Evolutionary conservation across 2,113 vertebrate species (phyloP).

Genomic region (Sapayoa aenigma): DNA sequence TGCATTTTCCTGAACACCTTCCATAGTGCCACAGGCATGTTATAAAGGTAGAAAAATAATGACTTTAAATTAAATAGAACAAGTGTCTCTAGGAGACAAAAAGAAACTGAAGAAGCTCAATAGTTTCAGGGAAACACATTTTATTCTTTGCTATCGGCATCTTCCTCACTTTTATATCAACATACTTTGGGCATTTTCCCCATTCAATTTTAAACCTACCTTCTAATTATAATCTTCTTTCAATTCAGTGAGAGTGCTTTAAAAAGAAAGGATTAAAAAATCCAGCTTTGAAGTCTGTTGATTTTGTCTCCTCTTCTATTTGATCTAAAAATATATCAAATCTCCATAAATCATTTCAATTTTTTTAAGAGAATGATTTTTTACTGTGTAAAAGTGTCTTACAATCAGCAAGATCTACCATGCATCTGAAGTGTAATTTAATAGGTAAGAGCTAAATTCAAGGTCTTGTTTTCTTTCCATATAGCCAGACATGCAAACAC

Average conservation of each 20-base stretch:
- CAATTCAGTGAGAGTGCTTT: not conserved
- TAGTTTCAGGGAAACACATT: not conserved
- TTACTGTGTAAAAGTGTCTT: not conserved
- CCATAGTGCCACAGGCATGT: no score
- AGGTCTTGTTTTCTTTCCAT: not conserved
- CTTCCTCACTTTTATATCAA: not conserved
- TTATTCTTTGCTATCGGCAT: not conserved
- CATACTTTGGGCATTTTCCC: not conserved
- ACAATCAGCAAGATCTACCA: not conserved
- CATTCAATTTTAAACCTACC: not conserved
- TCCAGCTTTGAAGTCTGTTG: not conserved
- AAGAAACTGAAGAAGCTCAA: not conserved
- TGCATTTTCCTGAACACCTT: no score
- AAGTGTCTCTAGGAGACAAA: no score
- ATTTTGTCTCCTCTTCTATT: not conserved
- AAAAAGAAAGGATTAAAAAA: not conserved
- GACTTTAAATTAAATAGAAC: no score
- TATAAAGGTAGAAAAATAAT: no score
- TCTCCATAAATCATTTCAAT: not conserved
- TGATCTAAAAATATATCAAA: constrained; percentile 3
- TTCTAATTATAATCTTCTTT: not conserved
- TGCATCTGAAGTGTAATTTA: not conserved
- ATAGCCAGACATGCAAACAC: not conserved
- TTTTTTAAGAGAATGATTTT: not conserved
- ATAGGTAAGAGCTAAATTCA: not conserved